Base-by-base conservation (phyloP, 1,140 invertebrate species). In the Hyposmocoma kahamanoa region DNA sequence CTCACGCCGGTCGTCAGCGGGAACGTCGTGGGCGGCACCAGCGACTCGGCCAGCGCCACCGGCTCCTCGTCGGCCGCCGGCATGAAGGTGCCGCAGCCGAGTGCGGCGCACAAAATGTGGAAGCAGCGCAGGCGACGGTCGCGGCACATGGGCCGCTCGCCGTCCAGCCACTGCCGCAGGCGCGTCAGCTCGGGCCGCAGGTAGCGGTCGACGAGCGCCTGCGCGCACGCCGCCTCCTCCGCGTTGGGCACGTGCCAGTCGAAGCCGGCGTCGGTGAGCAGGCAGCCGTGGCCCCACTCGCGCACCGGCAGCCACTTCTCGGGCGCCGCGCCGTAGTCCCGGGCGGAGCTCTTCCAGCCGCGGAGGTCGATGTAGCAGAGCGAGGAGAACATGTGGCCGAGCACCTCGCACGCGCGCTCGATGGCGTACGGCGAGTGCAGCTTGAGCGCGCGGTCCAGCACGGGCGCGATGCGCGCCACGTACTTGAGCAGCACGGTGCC, bases 231-330 rank as follows among this genome's bases (percentile, higher is more conserved):
- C 0, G 93, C 87, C 77, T 97, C 95, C 46, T 91, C 89, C 17
- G 89, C 74, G 17, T 82, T 88, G 0, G 96, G 95, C 13, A 91
- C 78, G 68, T 95, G 94, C 94, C 94, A 97, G 30, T 92, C 82
- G 1, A 96, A 84, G 5, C 91, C 87, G 9, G 94, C 75, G 2
- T 91, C 87, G 20, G 92, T 80, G 3, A 93, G 65, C 59, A 94
- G 81, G 9, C 90, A 89, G 0, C 91, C 84, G 49, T 90, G 87
- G 0, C 94, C 96, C 97, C 96, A 98, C 53, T 96, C 91, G 8
- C 92, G 91, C 13, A 96, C 90, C 2, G 95, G 91, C 8, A 96
- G 84, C 87, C 92, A 94, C 42, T 94, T 90, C 30, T 89, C 86
- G 1, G 93, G 83, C 1, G 90, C 90, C 42, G 88, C 85, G 42